phyloP scores from a whole-genome alignment of 2,113 vertebrate genomes.

The Raja brachyura region DNA sequence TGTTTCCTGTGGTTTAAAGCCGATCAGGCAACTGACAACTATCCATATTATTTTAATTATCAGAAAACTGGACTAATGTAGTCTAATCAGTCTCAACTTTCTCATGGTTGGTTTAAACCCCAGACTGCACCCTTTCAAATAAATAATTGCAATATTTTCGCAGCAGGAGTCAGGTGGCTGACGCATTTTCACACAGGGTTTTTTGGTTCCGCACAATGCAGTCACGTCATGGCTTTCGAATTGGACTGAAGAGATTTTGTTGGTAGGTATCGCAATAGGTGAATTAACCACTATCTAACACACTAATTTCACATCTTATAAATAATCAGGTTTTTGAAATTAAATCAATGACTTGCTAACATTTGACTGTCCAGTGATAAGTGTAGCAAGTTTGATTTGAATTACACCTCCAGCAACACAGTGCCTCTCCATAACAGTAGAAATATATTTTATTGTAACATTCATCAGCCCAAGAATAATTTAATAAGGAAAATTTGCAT shows the following conservation, averaged over 20 bases:
- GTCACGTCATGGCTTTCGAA: neutral
- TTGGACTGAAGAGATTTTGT: slow-evolving; percentile 13
- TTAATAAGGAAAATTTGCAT: neutral
- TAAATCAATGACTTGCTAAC: neutral
- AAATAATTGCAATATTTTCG: slow-evolving; percentile 37
- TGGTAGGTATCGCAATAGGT: neutral
- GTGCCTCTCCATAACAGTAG: neutral
- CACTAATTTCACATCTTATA: neutral
- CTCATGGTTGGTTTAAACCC: slow-evolving; percentile 1
- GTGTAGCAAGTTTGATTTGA: neutral
- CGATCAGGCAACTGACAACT: slow-evolving; percentile 31
- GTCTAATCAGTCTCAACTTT: slow-evolving; percentile 25
- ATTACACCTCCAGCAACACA: neutral
- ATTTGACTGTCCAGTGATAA: neutral
- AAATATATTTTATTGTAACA: neutral
- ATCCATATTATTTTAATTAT: slow-evolving; percentile 36
- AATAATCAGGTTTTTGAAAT: neutral
- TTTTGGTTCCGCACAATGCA: neutral
- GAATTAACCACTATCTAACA: slow-evolving; percentile 13
- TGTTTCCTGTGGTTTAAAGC: neutral
- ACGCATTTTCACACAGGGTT: slow-evolving; percentile 13
- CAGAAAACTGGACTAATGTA: slow-evolving; percentile 18
- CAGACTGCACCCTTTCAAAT: slow-evolving; percentile 35
- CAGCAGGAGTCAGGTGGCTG: slow-evolving; percentile 35
- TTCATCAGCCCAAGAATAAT: neutral